phyloP scores from a whole-genome alignment of 2,888 invertebrate species.

The Acanthoscelides obtectus region DNA sequence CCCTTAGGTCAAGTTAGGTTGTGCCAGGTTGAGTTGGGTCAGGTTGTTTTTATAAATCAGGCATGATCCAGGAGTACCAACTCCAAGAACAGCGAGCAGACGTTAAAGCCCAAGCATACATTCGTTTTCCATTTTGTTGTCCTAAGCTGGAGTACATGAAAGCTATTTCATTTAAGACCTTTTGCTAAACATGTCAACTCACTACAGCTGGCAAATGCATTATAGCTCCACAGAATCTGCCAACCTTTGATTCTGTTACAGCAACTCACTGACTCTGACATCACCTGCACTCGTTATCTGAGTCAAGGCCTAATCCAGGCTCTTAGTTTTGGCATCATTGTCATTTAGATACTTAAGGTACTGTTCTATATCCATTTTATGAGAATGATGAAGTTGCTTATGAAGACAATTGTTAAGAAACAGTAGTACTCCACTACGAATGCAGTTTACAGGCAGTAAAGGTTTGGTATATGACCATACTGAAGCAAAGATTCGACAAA shows the following conservation, averaged over 20 bases:
- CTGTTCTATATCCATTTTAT: background rate
- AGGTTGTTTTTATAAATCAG: no score
- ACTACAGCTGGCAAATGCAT: background rate
- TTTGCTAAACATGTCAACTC: no score
- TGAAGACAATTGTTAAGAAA: background rate
- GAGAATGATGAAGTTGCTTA: background rate
- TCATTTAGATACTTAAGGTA: background rate
- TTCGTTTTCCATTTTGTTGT: no score
- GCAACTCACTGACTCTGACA: background rate
- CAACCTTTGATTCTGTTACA: background rate
- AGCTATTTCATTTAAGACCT: no score
- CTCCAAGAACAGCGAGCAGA: no score
- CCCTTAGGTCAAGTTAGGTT: no score
- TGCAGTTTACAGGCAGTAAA: background rate
- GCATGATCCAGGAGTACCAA: no score
- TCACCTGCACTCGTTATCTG: background rate
- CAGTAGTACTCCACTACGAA: conserved; percentile 2
- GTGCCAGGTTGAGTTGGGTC: no score
- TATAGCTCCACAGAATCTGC: background rate
- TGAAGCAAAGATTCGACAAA: background rate
- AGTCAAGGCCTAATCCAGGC: background rate
- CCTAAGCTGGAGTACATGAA: no score
- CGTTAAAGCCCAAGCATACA: no score
- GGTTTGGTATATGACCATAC: background rate
- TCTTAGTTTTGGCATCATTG: background rate